phyloP scores from a whole-genome alignment of 2,113 vertebrate species.

The Delphinus delphis region DNA sequence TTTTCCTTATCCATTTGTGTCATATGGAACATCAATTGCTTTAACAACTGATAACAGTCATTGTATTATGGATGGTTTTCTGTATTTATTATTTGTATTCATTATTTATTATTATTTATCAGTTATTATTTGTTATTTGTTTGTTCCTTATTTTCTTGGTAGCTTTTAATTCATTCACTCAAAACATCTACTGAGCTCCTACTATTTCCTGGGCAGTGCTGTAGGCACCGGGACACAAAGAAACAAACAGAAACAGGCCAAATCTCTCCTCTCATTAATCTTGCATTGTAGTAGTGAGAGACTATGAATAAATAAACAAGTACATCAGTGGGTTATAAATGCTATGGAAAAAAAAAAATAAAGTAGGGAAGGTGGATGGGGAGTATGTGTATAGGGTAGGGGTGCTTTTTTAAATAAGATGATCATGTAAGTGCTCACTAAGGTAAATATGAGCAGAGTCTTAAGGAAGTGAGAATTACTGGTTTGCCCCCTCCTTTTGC shows the following conservation, averaged over 20 bases:
- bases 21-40: constrained; percentile 34
- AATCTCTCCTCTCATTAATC: neutral
- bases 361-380: neutral
- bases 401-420: neutral
- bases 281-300: neutral
- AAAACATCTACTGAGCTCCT: constrained; percentile 46
- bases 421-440: neutral
- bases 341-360: neutral
- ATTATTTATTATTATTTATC: neutral
- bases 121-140: neutral
- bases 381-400: neutral
- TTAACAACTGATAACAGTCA: constrained; percentile 44
- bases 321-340: neutral
- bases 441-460: neutral
- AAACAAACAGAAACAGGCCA: neutral
- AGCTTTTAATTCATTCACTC: constrained; percentile 1
- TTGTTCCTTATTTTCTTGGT: neutral
- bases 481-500: neutral
- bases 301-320: neutral
- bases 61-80: neutral
- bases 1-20: neutral
- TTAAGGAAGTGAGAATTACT: neutral
- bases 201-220: neutral
- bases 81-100: constrained; percentile 2
- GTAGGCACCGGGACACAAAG: neutral